phyloP scores from a whole-genome alignment of 2,113 vertebrate species.

The Pipra filicauda region DNA sequence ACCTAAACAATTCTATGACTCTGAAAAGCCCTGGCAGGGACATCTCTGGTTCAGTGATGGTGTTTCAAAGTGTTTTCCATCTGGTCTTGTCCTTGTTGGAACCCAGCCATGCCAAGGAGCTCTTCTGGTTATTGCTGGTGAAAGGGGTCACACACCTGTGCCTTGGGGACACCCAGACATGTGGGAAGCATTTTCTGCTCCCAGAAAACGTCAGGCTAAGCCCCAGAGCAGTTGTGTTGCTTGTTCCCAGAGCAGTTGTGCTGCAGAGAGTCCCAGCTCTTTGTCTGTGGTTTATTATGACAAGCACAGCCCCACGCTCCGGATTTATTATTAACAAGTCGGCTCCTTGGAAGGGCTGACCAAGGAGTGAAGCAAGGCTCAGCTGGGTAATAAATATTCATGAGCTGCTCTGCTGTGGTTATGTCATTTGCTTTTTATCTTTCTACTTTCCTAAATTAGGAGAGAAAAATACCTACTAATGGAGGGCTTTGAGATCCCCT shows the following conservation, averaged over 20 bases:
- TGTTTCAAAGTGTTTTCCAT: background rate
- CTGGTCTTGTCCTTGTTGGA: background rate
- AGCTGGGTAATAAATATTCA: background rate
- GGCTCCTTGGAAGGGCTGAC: background rate
- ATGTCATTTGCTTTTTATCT: background rate
- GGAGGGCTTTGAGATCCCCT: background rate
- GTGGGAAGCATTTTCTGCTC: background rate
- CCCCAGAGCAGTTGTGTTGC: background rate
- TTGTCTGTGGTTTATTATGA: background rate
- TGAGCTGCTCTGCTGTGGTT: background rate
- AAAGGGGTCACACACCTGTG: background rate
- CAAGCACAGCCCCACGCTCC: background rate
- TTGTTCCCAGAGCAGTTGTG: background rate
- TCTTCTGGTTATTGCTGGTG: background rate
- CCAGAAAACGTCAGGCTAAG: background rate
- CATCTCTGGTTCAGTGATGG: background rate
- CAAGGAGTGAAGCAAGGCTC: background rate
- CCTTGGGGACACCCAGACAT: background rate
- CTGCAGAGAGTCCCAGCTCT: background rate
- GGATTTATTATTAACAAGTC: background rate
- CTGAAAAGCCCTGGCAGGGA: background rate
- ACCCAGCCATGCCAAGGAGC: background rate
- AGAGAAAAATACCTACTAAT: background rate
- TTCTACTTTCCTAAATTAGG: background rate
- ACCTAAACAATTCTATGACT: background rate